These are phyloP conservation scores for Cancer borealis DNA, from an alignment of 2,888 invertebrate genomes.

Conservation along the genomic window DNA sequence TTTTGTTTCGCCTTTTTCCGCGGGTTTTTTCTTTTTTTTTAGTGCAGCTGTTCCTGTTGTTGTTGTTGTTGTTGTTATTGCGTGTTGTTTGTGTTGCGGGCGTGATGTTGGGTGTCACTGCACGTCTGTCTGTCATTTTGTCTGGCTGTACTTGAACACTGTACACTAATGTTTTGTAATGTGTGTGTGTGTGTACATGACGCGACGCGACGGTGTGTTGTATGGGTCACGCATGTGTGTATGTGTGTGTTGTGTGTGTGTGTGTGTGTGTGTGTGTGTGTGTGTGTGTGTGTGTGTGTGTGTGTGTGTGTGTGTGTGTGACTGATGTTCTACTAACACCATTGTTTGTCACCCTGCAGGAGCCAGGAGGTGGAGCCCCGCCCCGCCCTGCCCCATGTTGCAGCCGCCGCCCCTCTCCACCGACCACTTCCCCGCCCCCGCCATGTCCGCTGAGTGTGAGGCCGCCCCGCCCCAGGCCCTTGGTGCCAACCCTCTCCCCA, in stretches of 20 bases:
- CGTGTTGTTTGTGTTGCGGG: background rate
- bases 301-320: background rate
- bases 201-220: background rate
- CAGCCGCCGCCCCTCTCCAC: constrained; percentile 54
- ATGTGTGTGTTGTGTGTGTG: background rate
- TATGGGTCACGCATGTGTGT: background rate
- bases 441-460: constrained; percentile 75
- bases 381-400: constrained; percentile 42
- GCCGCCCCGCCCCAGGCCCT: constrained; percentile 59
- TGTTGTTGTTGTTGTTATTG: background rate
- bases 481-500: constrained; percentile 54
- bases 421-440: constrained; percentile 52
- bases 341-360: constrained; percentile 42
- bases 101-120: background rate
- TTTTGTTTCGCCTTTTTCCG: background rate
- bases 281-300: background rate
- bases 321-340: background rate
- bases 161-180: background rate
- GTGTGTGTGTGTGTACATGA: background rate
- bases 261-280: background rate
- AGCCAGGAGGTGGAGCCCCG: constrained; percentile 28
- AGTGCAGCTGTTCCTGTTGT: background rate
- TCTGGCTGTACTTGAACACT: background rate
- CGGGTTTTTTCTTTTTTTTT: background rate
- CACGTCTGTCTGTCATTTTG: background rate